Conservation (phyloP, 1,140 invertebrate genomes). For the Periplaneta americana region DNA sequence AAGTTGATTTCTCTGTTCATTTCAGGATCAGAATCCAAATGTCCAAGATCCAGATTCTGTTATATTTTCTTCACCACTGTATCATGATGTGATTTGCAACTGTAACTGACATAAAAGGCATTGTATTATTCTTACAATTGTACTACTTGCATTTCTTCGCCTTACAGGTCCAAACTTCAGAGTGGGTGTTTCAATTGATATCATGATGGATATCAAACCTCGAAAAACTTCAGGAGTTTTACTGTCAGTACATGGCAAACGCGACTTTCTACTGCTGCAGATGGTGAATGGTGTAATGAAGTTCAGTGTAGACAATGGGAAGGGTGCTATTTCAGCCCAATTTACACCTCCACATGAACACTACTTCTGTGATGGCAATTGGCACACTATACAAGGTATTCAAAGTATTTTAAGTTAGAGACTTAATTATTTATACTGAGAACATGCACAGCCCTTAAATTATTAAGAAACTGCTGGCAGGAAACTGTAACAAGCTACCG, state of each 20-base stretch:
- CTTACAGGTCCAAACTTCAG: conserved; percentile 61
- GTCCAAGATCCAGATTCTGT: too few relatives aligned
- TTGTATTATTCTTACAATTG: not conserved
- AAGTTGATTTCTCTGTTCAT: too few relatives aligned
- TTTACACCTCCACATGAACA: conserved; percentile 64
- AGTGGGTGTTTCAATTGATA: conserved; percentile 71
- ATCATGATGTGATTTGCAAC: not conserved
- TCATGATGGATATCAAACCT: conserved; percentile 85
- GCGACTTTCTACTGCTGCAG: conserved; percentile 81
- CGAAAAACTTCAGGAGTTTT: conserved; percentile 75
- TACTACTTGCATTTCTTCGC: not conserved
- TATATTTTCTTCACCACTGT: too few relatives aligned
- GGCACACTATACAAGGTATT: conserved; percentile 84
- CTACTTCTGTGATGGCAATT: conserved; percentile 81
- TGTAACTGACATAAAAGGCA: not conserved
- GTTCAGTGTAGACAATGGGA: conserved; percentile 80
- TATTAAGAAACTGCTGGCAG: too few relatives aligned
- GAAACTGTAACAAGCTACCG: too few relatives aligned
- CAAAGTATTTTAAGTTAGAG: too few relatives aligned
- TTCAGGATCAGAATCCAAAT: too few relatives aligned
- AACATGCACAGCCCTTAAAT: too few relatives aligned
- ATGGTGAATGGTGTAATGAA: conserved; percentile 77
- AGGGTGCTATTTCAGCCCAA: conserved; percentile 67
- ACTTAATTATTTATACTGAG: too few relatives aligned
- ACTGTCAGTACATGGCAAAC: conserved; percentile 71